A percentile compares a stretch with the other conserved stretches of the same genome.
Conservation (phyloP, 1,140 invertebrate genomes). For the Patella vulgata region DNA sequence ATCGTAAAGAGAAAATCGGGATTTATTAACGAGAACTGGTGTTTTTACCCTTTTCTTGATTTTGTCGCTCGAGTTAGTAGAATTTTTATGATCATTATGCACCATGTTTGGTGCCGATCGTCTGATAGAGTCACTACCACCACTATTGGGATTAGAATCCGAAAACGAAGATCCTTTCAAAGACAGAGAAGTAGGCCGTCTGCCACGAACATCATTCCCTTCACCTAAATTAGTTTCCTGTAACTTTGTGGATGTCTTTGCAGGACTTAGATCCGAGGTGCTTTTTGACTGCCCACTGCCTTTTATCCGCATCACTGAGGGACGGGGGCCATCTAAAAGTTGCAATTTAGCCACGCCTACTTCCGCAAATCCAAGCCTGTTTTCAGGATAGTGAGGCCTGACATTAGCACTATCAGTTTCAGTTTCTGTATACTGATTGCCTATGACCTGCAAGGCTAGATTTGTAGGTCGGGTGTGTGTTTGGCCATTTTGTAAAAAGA, state of each 20-base stretch:
- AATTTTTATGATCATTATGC: slow-evolving; percentile 58
- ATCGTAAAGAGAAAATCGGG: slow-evolving; percentile 83
- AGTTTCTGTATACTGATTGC: slow-evolving; percentile 18
- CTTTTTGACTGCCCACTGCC: slow-evolving; percentile 43
- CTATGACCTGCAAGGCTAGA: slow-evolving; percentile 18
- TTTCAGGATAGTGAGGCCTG: slow-evolving; percentile 18
- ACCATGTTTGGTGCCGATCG: slow-evolving; percentile 14
- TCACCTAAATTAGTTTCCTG: slow-evolving; percentile 24
- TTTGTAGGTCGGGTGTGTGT: slow-evolving; percentile 35
- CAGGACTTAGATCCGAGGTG: slow-evolving; percentile 38
- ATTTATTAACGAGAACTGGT: slow-evolving; percentile 77
- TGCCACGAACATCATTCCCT: slow-evolving; percentile 14
- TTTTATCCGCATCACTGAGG: slow-evolving; percentile 29
- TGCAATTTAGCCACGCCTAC: slow-evolving; percentile 50
- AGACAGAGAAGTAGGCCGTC: slow-evolving; percentile 54
- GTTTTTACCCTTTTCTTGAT: slow-evolving; percentile 83
- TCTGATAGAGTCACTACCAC: slow-evolving; percentile 5
- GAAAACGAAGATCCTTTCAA: slow-evolving; percentile 44
- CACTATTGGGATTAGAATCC: slow-evolving; percentile 35
- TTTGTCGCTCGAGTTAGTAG: slow-evolving; percentile 70
- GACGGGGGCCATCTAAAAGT: slow-evolving; percentile 26
- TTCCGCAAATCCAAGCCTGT: slow-evolving; percentile 42
- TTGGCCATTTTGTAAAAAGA: slow-evolving; percentile 40
- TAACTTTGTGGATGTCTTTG: slow-evolving; percentile 37
- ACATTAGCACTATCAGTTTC: background rate